Conservation (phyloP, 2,113 vertebrate species). For the Onychorhynchus coronatus region DNA sequence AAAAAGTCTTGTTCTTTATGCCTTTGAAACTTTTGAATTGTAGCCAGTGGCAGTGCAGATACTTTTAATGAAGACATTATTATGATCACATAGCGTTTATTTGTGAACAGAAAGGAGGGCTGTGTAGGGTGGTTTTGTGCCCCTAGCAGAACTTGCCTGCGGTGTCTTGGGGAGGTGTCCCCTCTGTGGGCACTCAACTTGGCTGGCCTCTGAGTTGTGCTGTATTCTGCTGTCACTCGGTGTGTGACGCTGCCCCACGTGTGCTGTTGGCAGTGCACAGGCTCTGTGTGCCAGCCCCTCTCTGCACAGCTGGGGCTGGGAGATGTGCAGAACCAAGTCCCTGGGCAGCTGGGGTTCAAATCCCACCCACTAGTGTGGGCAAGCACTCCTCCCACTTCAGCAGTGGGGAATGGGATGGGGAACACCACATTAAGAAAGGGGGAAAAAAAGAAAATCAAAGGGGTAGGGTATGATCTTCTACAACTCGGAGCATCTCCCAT, state of each 20-base stretch:
- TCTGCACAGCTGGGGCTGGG: not conserved
- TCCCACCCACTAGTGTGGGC: not conserved
- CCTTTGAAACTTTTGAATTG: conserved; percentile 41
- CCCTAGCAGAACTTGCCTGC: not conserved
- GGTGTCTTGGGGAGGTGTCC: not conserved
- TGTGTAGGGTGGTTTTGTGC: not conserved
- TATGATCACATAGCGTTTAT: not conserved
- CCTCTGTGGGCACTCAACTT: not conserved
- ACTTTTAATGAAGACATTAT: conserved; percentile 20
- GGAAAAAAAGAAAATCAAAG: not conserved
- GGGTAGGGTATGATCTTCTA: not conserved
- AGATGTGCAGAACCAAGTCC: not conserved
- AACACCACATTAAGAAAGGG: not conserved
- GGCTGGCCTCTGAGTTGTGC: not conserved
- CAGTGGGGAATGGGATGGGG: not conserved
- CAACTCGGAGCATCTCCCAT: not conserved
- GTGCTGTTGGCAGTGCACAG: not conserved
- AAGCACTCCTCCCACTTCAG: not conserved
- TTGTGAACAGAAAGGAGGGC: not conserved
- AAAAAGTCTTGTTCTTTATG: not conserved
- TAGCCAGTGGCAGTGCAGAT: conserved; percentile 6
- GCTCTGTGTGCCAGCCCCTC: not conserved
- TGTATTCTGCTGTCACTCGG: not conserved
- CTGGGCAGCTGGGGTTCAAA: not conserved
- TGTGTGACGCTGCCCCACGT: not conserved